Percentiles rank a stretch among this genome's conserved stretches.
Conservation (phyloP, 2,113 vertebrate species). For the Platysternon megacephalum region DNA sequence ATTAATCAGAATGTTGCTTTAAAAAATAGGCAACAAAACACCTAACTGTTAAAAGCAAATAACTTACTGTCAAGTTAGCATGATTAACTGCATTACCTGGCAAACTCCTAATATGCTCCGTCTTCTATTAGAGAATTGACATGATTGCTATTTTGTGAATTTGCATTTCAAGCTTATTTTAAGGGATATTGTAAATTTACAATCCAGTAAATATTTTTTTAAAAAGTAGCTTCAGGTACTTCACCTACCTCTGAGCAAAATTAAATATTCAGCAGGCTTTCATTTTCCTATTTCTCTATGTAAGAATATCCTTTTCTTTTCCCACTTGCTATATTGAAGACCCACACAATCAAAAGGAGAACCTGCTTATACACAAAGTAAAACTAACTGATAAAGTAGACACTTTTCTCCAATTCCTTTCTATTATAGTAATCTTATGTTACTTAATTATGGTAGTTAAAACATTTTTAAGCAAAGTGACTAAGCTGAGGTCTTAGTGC, state of each 20-base stretch:
- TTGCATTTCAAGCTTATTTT: neutral
- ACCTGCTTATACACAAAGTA: neutral
- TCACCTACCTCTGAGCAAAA: neutral
- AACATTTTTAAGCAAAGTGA: neutral
- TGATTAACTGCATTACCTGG: neutral
- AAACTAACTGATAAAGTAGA: neutral
- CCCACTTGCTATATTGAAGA: neutral
- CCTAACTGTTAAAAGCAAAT: neutral
- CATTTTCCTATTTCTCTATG: neutral
- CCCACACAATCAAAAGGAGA: neutral
- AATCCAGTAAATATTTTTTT: neutral
- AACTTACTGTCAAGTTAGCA: neutral
- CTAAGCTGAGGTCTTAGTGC: neutral
- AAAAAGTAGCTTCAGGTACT: neutral
- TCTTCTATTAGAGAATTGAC: neutral
- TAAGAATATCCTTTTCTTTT: neutral
- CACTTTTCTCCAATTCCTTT: neutral
- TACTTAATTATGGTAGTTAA: neutral
- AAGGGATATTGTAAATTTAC: neutral
- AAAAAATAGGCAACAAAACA: neutral
- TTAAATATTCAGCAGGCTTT: too few relatives aligned
- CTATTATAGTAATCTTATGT: neutral
- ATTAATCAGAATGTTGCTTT: neutral
- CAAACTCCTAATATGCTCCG: neutral
- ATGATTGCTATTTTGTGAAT: neutral